A percentile compares a stretch with the other conserved stretches of the same genome.
Conservation (phyloP, 2,113 vertebrate species). For the Porphyrio hochstetteri region DNA sequence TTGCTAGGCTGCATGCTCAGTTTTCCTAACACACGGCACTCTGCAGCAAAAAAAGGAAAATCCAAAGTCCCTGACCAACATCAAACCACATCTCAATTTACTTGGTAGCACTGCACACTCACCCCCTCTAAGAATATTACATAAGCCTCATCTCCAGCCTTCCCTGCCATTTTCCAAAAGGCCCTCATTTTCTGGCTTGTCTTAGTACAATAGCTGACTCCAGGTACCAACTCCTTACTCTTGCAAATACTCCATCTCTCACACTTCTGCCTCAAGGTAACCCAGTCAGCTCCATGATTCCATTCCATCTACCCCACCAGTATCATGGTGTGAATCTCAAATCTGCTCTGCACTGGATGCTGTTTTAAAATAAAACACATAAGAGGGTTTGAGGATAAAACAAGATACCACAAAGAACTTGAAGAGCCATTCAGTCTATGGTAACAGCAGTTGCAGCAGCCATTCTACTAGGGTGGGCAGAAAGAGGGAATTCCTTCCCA, state of each 20-base stretch:
- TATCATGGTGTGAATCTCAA: not conserved
- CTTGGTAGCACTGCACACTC: not conserved
- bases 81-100: not conserved
- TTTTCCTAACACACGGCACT: not conserved
- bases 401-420: not conserved
- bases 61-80: not conserved
- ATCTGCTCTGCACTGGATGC: not conserved
- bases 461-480: not conserved
- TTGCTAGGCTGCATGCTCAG: not conserved
- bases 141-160: not conserved
- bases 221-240: not conserved
- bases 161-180: not conserved
- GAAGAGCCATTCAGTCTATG: not conserved
- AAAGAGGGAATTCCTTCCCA: not conserved
- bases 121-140: not conserved
- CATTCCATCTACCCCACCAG: not conserved
- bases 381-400: not conserved
- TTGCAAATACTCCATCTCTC: not conserved
- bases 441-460: not conserved
- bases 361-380: not conserved
- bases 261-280: not conserved
- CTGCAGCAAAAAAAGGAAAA: not conserved
- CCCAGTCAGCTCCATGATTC: not conserved
- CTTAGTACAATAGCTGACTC: not conserved
- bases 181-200: not conserved